Evolutionary conservation across 2,888 invertebrate genomes (phyloP).

Genomic region (Conops quadrifasciatus): DNA sequence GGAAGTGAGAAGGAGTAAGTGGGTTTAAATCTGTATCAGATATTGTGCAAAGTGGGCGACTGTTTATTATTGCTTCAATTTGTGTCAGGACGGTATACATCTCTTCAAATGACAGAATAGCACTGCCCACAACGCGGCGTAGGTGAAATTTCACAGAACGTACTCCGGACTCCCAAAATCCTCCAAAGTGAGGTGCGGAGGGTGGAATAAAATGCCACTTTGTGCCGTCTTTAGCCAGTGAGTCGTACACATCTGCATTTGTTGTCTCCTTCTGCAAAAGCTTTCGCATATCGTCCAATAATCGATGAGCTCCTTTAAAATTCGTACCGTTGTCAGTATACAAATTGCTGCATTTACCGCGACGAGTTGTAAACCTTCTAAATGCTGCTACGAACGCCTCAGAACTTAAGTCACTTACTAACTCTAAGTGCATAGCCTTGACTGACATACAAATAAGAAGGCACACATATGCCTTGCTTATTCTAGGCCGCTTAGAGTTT

Average conservation of each 20-base stretch:
- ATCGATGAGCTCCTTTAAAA: constrained; percentile 23
- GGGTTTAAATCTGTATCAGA: background rate
- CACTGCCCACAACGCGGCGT: background rate
- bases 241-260: too few species aligned
- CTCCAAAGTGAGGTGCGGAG: too few species aligned
- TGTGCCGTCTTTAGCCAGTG: too few species aligned
- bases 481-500: constrained; percentile 8
- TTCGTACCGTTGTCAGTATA: background rate
- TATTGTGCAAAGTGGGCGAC: too few species aligned
- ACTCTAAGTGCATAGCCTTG: constrained; percentile 33
- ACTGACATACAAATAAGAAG: constrained; percentile 30
- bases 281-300: constrained; percentile 33
- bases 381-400: constrained; percentile 31
- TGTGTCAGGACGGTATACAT: background rate
- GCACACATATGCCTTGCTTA: constrained; percentile 16
- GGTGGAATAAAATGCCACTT: too few species aligned
- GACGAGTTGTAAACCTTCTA: constrained; percentile 24
- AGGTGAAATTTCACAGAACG: constrained; percentile 14
- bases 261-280: constrained; percentile 34
- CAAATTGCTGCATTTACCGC: constrained; percentile 23
- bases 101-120: background rate
- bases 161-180: constrained; percentile 40
- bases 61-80: too few species aligned
- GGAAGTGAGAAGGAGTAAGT: too few species aligned
- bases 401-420: constrained; percentile 28